These are phyloP conservation scores for Phalacrocorax carbo DNA, from an alignment of 2,113 vertebrate species.

Conservation along the genomic window DNA sequence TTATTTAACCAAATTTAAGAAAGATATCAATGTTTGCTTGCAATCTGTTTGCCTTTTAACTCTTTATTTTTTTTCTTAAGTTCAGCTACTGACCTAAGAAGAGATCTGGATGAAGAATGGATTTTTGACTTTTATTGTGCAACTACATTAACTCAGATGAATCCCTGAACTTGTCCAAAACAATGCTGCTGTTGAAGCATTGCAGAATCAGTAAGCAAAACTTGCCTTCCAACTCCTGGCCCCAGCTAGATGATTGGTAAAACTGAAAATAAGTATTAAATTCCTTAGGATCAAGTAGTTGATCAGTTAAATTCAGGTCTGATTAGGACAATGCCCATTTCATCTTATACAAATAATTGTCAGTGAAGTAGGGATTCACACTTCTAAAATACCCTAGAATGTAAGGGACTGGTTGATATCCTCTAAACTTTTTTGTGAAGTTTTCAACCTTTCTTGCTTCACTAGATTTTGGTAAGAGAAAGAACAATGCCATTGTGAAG, in stretches of 20 bases:
- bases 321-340: neutral
- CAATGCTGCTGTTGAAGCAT: neutral
- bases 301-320: neutral
- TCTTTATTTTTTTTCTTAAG: neutral
- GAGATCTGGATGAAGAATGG: neutral
- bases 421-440: neutral
- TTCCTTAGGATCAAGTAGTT: neutral
- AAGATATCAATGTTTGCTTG: neutral
- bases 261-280: neutral
- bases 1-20: neutral
- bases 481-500: neutral
- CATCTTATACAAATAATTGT: neutral
- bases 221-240: neutral
- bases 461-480: neutral
- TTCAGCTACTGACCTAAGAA: neutral
- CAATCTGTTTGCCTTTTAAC: neutral
- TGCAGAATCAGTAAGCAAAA: neutral
- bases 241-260: neutral
- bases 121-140: neutral
- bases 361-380: neutral
- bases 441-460: neutral
- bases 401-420: neutral
- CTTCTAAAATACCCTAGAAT: neutral
- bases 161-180: neutral
- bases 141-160: neutral